phyloP scores from a whole-genome alignment of 2,888 invertebrate species.

The Drosophila flavopinicola region DNA sequence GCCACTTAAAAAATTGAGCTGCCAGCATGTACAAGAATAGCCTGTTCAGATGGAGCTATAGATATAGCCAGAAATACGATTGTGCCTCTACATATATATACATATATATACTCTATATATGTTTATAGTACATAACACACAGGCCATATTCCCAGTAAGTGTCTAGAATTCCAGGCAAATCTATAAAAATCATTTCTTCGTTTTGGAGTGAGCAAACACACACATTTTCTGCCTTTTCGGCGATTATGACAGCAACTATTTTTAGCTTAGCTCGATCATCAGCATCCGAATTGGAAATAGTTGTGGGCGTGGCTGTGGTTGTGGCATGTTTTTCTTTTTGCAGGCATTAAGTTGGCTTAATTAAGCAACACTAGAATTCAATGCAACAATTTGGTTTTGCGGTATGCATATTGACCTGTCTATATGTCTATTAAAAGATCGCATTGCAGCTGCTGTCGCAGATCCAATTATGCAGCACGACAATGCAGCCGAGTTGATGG shows the following conservation, averaged over 20 bases:
- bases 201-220: constrained; percentile 44
- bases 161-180: constrained; percentile 59
- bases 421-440: constrained; percentile 23
- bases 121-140: not conserved
- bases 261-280: constrained; percentile 42
- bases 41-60: constrained; percentile 55
- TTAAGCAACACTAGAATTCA: constrained; percentile 67
- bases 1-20: constrained; percentile 47
- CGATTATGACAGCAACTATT: constrained; percentile 71
- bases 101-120: not conserved
- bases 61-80: constrained; percentile 52
- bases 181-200: constrained; percentile 30
- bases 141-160: constrained; percentile 36
- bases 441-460: constrained; percentile 48
- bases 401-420: constrained; percentile 5
- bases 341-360: constrained; percentile 73
- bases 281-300: constrained; percentile 29
- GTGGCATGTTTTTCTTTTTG: constrained; percentile 30
- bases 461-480: constrained; percentile 49
- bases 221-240: constrained; percentile 16
- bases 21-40: constrained; percentile 54
- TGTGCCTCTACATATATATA: not conserved
- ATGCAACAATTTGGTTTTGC: not conserved
- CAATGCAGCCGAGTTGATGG: constrained; percentile 40
- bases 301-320: constrained; percentile 36